phyloP scores from a whole-genome alignment of 2,113 vertebrate genomes.

The Pygoscelis antarcticus region DNA sequence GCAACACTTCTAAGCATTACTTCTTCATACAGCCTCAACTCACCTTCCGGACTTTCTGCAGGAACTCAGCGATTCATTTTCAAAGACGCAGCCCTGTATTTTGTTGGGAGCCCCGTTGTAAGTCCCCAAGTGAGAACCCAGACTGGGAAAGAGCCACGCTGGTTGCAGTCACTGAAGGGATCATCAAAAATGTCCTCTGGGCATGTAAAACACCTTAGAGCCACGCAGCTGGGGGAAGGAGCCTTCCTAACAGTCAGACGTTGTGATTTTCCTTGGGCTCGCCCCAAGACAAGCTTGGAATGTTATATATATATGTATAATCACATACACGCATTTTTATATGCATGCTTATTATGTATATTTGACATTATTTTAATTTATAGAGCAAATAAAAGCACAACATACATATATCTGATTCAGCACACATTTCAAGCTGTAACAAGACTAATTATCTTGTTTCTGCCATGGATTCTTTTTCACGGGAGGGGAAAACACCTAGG shows the following conservation, averaged over 20 bases:
- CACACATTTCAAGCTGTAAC: background rate
- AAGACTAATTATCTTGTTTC: background rate
- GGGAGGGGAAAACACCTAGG: background rate
- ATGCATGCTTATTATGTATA: background rate
- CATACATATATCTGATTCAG: background rate
- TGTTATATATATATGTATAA: background rate
- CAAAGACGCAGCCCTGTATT: background rate
- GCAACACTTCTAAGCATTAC: background rate
- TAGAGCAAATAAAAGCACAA: background rate
- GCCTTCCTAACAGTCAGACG: background rate
- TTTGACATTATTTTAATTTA: background rate
- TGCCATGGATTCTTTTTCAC: background rate
- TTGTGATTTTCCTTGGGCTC: too few relatives aligned
- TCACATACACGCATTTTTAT: background rate
- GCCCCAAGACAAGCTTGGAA: background rate
- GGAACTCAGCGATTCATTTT: background rate
- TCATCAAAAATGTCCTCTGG: background rate
- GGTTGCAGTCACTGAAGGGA: background rate
- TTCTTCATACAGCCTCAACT: background rate
- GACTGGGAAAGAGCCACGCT: background rate
- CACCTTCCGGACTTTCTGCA: background rate
- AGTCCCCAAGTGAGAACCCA: background rate
- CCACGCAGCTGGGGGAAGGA: background rate
- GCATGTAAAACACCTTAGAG: background rate
- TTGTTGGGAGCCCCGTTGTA: background rate